Evolutionary conservation across 53 echinoderm and acorn worm species (phyloP), one percentile per base, ranked within the genome.

Genomic region (Paracentrotus lividus): DNA sequence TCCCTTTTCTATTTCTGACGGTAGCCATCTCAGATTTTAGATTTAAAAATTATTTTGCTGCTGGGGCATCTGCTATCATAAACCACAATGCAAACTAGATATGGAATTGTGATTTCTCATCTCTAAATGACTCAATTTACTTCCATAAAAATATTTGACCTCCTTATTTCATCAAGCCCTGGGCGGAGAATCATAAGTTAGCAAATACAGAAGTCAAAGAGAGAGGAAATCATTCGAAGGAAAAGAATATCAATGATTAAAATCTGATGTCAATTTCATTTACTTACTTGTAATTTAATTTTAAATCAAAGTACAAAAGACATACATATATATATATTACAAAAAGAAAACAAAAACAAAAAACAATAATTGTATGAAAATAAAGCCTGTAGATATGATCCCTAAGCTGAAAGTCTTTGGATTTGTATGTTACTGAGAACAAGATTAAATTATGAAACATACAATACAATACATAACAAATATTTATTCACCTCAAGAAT

Each of bases 81-180:
- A 72, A 72, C 40, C 40, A 72, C 40, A 72, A 15, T 72, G 5
- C 72, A 72, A 38, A 12, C n/a, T n/a, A 72, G 72, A 72, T 72
- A 32, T 72, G 72, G 40, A 72, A 40, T 40, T 18, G 36, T 16
- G 72, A 72, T 72, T 38, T 38, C 40, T 40, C 72, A 20, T 4
- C 32, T 38, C 40, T 38, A 72, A 33, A 26, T 29, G 10, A 18
- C 72, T 72, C 5, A 40, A 72, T 1, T 36, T 21, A 38, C 72
- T 72, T 72, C 21, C 72, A 38, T 72, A 14, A 36, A 72, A 40
- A n/a, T n/a, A n/a, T n/a, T n/a, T n/a, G n/a, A n/a, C n/a, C n/a
- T n/a, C n/a, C n/a, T n/a, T n/a, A n/a, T n/a, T n/a, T n/a, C n/a
- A n/a, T n/a, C n/a, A n/a, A n/a, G n/a, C n/a, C n/a, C n/a, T n/a